These are phyloP conservation scores for Drosophila ercepeae DNA, from an alignment of 1,140 invertebrate genomes.

Conservation along the genomic window DNA sequence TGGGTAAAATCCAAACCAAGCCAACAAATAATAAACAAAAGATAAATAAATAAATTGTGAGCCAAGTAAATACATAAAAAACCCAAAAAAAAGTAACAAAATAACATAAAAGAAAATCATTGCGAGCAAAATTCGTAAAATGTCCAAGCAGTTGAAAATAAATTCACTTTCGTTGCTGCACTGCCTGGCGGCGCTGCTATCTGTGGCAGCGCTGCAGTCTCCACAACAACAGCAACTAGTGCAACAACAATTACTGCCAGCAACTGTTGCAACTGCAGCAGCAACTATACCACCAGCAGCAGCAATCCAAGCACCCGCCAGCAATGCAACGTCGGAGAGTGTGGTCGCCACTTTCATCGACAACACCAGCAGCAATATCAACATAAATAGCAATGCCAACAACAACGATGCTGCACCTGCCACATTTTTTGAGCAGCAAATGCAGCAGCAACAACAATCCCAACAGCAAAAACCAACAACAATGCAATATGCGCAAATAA, in stretches of 20 bases:
- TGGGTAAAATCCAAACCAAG: constrained; percentile 15
- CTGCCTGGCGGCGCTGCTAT: constrained; percentile 32
- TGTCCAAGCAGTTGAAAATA: constrained; percentile 63
- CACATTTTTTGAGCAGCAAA: constrained; percentile 55
- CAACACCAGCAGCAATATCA: constrained; percentile 34
- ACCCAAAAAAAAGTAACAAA: constrained; percentile 16
- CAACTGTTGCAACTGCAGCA: constrained; percentile 34
- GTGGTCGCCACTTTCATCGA: constrained; percentile 62
- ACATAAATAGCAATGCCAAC: constrained; percentile 10
- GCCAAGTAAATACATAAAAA: constrained; percentile 14
- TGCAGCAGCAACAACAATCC: constrained; percentile 11
- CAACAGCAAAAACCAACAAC: constrained; percentile 44
- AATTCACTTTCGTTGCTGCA: constrained; percentile 75
- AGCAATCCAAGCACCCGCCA: constrained; percentile 14
- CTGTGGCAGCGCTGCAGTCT: constrained; percentile 47
- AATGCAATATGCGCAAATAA: constrained; percentile 72
- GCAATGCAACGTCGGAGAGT: constrained; percentile 50
- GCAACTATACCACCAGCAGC: constrained; percentile 41
- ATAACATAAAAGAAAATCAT: constrained; percentile 39
- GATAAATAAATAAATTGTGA: constrained; percentile 24
- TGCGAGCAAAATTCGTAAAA: constrained; percentile 45
- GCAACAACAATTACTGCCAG: constrained; percentile 45
- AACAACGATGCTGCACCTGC: constrained; percentile 17
- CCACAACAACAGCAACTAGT: constrained; percentile 16
- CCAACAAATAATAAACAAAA: background rate